phyloP scores from a whole-genome alignment of 2,888 invertebrate genomes.

The Andrena dorsata region DNA sequence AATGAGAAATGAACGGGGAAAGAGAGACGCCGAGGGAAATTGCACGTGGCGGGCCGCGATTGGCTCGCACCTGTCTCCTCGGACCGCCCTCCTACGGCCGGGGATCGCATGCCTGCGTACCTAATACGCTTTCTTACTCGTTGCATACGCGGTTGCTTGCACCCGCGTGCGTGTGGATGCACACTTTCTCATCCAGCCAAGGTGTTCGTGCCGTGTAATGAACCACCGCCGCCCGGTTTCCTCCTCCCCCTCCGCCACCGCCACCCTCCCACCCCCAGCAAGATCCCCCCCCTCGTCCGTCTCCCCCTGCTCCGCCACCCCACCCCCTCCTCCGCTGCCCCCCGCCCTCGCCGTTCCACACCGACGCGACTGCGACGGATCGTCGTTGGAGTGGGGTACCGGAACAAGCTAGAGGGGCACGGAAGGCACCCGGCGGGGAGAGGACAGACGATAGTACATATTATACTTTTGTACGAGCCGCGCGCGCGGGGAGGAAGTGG shows the following conservation, averaged over 20 bases:
- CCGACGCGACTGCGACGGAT: conserved; percentile 20
- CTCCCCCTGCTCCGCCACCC: conserved; percentile 34
- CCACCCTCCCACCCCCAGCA: too few relatives aligned
- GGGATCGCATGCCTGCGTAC: conserved; percentile 75
- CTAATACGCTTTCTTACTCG: conserved; percentile 75
- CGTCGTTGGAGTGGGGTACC: conserved; percentile 57
- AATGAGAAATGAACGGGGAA: conserved; percentile 50
- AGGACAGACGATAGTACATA: conserved; percentile 70
- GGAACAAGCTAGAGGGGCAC: conserved; percentile 65
- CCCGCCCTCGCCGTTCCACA: conserved; percentile 39
- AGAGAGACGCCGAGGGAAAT: conserved; percentile 78
- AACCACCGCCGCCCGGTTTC: conserved; percentile 64
- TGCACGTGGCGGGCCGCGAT: conserved; percentile 81
- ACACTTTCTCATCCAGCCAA: conserved; percentile 62
- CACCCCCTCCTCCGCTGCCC: conserved; percentile 37
- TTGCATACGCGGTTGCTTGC: conserved; percentile 65
- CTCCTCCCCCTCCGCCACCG: conserved; percentile 27
- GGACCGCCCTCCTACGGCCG: conserved; percentile 82
- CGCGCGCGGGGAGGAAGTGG: conserved; percentile 60
- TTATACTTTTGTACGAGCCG: conserved; percentile 67
- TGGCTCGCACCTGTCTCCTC: conserved; percentile 83
- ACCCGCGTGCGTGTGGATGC: conserved; percentile 65
- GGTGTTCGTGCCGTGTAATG: conserved; percentile 74
- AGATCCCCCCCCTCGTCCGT: too few relatives aligned
- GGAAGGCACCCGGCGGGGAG: conserved; percentile 64